Base-by-base conservation (phyloP, 2,797 vertebrate genomes). In the Petrocephalus sullivani region DNA sequence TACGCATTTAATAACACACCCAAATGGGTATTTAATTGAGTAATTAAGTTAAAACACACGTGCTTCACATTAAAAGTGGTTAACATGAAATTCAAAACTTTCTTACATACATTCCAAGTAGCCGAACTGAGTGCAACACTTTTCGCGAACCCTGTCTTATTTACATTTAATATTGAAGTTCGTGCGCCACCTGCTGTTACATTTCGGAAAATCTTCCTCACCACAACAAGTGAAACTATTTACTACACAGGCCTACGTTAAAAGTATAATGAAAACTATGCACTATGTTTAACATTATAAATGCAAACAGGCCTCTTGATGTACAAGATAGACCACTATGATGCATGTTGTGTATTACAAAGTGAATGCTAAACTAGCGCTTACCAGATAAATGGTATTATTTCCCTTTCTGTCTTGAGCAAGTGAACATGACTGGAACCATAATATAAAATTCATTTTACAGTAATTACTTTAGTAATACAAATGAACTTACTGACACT, bases 131-230 rank as follows among this genome's bases (percentile, higher is more conserved):
- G 28, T 28, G 28, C 28, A 28, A 60, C 54, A 21, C 56, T 49
- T 41, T 75, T 10, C 19, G 28, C 56, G 61, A n/a, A 21, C 23
- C 49, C 4, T 8, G 12, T 61, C 56, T 41, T 85, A 51, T n/a
- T 61, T 51, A 10, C 53, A 14, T 10, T 71, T 6, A 86, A 88
- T 49, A 71, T n/a, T 88, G 88, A 51, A 75, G 53, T 67, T 88
- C 85, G 61, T 21, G 57, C 83, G 83, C 57, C 88, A 87, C 71
- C 88, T 87, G 19, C 84, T 58, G 84, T 54, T 58, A 71, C 87
- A 89, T 81, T 89, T 87, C 85, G 88, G 81, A 19, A 71, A 71
- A 37, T 16, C 4, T 51, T 51, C 49, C 49, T 12, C 37, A 71
- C 28, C 28, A 71, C 64, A 71, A 4, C 16, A 37, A 71, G 4